Conservation (phyloP, 2,797 vertebrate genomes). For the Cryptoblepharus egeriae region DNA sequence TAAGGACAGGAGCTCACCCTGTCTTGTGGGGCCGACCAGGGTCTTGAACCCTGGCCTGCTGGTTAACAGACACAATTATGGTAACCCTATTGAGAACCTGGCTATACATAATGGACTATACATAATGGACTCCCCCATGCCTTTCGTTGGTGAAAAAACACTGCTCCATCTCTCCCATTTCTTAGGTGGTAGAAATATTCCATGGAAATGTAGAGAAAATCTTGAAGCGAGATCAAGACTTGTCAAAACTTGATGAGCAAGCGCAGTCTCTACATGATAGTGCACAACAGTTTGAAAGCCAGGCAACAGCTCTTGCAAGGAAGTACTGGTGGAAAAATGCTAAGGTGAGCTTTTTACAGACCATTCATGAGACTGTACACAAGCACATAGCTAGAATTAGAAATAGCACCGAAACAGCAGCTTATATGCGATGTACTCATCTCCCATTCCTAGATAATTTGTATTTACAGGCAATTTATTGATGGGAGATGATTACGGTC, state of each 20-base stretch:
- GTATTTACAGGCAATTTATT: no score
- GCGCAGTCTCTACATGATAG: constrained; percentile 89
- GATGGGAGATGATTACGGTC: no score
- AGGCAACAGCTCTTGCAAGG: constrained; percentile 90
- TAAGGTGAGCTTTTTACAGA: constrained; percentile 79
- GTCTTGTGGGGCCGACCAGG: no score
- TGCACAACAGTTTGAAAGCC: constrained; percentile 90
- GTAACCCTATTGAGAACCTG: no score
- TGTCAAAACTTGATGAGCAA: constrained; percentile 89
- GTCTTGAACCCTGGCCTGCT: no score
- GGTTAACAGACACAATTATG: no score
- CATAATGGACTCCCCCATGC: background rate
- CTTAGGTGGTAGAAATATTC: constrained; percentile 91
- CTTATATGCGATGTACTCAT: no score
- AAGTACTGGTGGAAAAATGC: constrained; percentile 97
- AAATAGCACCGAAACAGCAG: no score
- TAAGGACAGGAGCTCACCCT: no score
- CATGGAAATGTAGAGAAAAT: constrained; percentile 91
- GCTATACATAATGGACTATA: no score
- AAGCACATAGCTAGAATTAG: no score
- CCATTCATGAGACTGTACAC: background rate
- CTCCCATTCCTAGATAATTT: no score
- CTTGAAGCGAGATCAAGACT: constrained; percentile 87
- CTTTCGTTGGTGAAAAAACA: background rate
- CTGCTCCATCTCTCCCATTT: constrained; percentile 8